Base-by-base conservation (phyloP, 2,797 vertebrate genomes). In the Meda fulgida region DNA sequence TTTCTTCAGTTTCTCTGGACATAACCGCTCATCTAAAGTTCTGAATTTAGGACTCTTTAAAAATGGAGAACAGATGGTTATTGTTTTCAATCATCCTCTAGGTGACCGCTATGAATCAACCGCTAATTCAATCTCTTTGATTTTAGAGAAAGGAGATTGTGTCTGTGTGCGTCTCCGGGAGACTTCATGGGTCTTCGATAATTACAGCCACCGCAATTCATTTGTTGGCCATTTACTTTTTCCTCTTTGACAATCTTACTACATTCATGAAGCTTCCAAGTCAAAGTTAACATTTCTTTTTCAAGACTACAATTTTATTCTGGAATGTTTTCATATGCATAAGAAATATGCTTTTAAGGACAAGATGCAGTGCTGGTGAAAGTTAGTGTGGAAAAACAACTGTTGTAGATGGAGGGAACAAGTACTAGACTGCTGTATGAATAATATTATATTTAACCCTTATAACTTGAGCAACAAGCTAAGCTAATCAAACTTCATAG, bases 191-290 rank as follows among this genome's bases (percentile, higher is more conserved):
- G 11, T 80, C 16, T 48, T 18, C 60, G 53, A 80, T 43, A 43
- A 80, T 58, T 0, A 0, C 1, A 46, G 23, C 29, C 19, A 70
- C 26, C 84, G 29, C 43, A 69, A 13, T 72, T 84, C 60, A 66
- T 87, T 84, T 73, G 69, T 34, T 67, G 86, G 82, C 9, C 46
- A 80, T 34, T 55, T 87, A 26, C 78, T 81, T 13, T 84, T 84
- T 55, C 16, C 71, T n/a, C 70, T 87, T 72, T 83, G 43, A 83
- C 1, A 26, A 70, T 70, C 36, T 23, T 69, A 38, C 65, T 67
- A 31, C 1, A 31, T 31, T 31, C 31, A n/a, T n/a, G n/a, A n/a
- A n/a, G n/a, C n/a, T n/a, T n/a, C n/a, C n/a, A 31, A 31, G 31
- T 31, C 3, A 31, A 31, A 31, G 3, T 31, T 31, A 31, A n/a